Evolutionary conservation across 1,140 invertebrate species (phyloP).

Genomic region (Bombus huntii): DNA sequence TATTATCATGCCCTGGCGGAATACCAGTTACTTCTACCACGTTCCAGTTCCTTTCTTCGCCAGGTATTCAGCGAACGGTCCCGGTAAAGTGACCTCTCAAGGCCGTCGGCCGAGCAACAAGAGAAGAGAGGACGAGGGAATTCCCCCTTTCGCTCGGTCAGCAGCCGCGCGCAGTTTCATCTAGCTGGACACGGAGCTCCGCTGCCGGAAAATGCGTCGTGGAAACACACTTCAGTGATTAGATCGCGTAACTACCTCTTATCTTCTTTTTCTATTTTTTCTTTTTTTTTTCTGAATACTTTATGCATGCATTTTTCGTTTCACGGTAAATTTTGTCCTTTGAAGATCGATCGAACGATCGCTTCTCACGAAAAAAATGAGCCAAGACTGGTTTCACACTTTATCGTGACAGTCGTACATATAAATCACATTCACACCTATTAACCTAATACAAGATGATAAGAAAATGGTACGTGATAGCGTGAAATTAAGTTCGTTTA

Average conservation of each 20-base stretch:
- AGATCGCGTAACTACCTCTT: neutral
- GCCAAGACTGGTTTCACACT: too few relatives aligned
- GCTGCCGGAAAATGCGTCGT: neutral
- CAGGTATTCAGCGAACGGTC: constrained; percentile 53
- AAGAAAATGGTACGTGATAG: too few relatives aligned
- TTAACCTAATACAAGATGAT: neutral
- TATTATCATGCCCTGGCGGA: constrained; percentile 25
- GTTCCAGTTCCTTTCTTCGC: constrained; percentile 55
- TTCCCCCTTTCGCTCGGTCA: constrained; percentile 27
- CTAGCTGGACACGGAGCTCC: neutral
- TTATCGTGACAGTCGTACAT: too few relatives aligned
- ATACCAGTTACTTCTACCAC: constrained; percentile 6
- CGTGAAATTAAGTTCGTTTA: too few relatives aligned
- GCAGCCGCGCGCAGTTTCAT: neutral
- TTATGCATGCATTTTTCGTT: neutral
- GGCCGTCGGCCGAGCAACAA: constrained; percentile 43
- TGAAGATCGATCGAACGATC: too few relatives aligned
- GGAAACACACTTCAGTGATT: neutral
- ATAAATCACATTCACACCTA: neutral
- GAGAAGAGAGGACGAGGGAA: constrained; percentile 24
- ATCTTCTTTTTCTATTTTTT: neutral
- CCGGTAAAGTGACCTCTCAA: constrained; percentile 63
- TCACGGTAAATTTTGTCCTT: too few relatives aligned
- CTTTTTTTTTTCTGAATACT: neutral
- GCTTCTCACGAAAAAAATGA: too few relatives aligned